A percentile compares a stretch with the other conserved stretches of the same genome.
phyloP scores from a whole-genome alignment of 2,113 vertebrate species.

The Seriola quinqueradiata region DNA sequence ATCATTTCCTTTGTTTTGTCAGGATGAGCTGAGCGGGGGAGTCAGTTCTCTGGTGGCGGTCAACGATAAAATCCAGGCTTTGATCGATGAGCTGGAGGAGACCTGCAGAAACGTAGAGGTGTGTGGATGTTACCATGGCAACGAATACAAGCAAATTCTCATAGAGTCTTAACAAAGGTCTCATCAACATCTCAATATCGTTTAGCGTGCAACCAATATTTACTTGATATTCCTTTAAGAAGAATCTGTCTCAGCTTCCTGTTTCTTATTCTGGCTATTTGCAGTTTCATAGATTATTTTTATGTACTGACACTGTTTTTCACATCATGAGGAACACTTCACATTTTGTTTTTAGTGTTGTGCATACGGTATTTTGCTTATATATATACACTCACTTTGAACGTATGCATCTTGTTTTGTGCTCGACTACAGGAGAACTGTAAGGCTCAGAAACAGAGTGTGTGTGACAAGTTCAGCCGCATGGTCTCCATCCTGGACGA shows the following conservation, averaged over 20 bases:
- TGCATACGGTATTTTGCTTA: no score
- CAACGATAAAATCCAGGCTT: conserved; percentile 73
- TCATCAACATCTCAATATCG: no score
- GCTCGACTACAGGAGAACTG: conserved; percentile 76
- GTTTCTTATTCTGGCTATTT: no score
- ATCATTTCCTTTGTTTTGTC: background rate
- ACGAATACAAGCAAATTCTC: no score
- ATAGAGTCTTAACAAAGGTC: no score
- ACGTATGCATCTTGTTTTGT: background rate
- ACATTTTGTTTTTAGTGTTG: no score
- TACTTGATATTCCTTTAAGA: no score
- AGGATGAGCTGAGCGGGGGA: conserved; percentile 81
- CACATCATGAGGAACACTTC: no score
- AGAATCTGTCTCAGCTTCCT: no score
- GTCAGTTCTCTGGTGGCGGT: conserved; percentile 74
- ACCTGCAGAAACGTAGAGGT: conserved; percentile 83
- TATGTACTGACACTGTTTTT: no score
- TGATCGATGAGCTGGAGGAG: conserved; percentile 80
- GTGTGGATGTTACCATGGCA: background rate
- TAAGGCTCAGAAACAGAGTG: conserved; percentile 80
- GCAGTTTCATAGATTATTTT: no score
- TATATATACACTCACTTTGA: no score
- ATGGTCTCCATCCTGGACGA: conserved; percentile 82
- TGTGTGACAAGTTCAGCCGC: conserved; percentile 80
- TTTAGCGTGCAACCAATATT: background rate